phyloP scores from a whole-genome alignment of 2,797 vertebrate species.

The Sphaeramia orbicularis region DNA sequence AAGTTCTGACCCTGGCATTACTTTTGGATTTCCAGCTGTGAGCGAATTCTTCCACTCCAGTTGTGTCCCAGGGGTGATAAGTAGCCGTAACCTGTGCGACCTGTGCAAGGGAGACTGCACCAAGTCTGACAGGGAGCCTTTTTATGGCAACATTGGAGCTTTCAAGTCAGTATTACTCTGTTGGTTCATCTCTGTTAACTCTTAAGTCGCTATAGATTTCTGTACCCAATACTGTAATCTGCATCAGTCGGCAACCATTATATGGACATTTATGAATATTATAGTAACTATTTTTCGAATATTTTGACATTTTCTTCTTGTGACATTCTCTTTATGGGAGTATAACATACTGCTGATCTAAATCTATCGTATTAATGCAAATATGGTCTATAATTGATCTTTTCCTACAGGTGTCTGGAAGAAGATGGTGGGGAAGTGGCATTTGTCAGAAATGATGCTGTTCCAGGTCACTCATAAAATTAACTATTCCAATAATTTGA shows the following conservation, averaged over 20 bases:
- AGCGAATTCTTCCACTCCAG: constrained; percentile 85
- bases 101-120: constrained; percentile 86
- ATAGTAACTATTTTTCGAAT: too few species aligned
- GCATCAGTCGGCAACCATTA: too few species aligned
- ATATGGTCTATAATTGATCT: constrained; percentile 2
- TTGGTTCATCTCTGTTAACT: neutral
- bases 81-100: constrained; percentile 79
- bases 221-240: too few species aligned
- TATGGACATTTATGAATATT: too few species aligned
- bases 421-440: constrained; percentile 88
- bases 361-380: too few species aligned
- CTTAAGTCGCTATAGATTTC: too few species aligned
- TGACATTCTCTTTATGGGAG: neutral
- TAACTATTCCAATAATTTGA: neutral
- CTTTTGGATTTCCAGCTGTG: constrained; percentile 81
- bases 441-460: constrained; percentile 90
- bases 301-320: neutral
- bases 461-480: constrained; percentile 82
- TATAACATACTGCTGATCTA: neutral
- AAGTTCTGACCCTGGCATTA: neutral
- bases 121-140: constrained; percentile 78
- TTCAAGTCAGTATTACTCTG: constrained; percentile 85
- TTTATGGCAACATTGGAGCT: constrained; percentile 88
- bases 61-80: constrained; percentile 88
- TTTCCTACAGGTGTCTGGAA: constrained; percentile 86